Evolutionary conservation across 2,888 invertebrate genomes (phyloP).

Genomic region (Ormyrus nitidulus): DNA sequence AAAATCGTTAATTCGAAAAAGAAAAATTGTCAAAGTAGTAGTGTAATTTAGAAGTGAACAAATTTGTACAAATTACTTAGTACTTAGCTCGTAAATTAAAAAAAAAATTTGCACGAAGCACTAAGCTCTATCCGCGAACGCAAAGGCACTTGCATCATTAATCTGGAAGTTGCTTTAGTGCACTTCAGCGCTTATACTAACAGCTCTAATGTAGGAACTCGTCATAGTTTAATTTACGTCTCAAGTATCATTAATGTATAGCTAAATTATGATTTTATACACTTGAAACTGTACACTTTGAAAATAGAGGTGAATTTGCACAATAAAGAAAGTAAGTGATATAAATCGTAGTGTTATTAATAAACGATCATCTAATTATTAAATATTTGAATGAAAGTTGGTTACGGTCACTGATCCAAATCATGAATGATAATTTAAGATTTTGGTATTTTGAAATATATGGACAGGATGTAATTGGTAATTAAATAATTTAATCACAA

Average conservation of each 20-base stretch:
- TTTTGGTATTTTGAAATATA: too few species aligned
- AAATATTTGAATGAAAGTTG: too few species aligned
- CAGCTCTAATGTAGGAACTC: background rate
- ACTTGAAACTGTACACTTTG: background rate
- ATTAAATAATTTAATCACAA: too few species aligned
- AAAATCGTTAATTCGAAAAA: constrained; percentile 49
- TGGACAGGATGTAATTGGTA: too few species aligned
- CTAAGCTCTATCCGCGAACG: background rate
- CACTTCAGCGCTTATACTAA: constrained; percentile 1
- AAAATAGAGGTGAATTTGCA: constrained; percentile 15
- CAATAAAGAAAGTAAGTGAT: constrained; percentile 25
- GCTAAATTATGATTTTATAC: constrained; percentile 12
- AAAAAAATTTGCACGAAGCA: background rate
- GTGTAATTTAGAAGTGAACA: constrained; percentile 23
- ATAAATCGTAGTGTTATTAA: too few species aligned
- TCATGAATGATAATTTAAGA: too few species aligned
- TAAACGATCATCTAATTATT: too few species aligned
- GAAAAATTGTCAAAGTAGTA: constrained; percentile 29
- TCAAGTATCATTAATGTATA: background rate
- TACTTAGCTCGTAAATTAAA: constrained; percentile 21
- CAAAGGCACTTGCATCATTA: constrained; percentile 27
- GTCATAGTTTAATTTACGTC: background rate
- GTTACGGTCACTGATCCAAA: too few species aligned
- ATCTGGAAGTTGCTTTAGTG: constrained; percentile 1
- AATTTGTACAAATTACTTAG: constrained; percentile 31